Percentiles rank a stretch among this genome's conserved stretches.
Evolutionary conservation across 2,888 invertebrate species (phyloP).

Genomic region (Drosophila prostipennis): DNA sequence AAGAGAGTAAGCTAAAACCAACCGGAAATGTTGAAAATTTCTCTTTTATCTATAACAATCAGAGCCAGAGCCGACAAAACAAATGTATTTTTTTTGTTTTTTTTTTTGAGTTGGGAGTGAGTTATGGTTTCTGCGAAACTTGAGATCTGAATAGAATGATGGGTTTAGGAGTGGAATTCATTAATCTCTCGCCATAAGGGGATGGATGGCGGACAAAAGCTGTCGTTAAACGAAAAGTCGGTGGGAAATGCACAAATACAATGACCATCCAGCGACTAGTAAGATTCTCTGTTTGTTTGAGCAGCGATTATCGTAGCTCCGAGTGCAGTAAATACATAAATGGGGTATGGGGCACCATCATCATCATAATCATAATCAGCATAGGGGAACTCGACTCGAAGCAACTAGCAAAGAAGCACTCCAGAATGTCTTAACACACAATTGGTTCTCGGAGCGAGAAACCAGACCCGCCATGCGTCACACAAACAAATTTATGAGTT

Average conservation of each 20-base stretch:
- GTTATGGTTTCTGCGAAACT: constrained; percentile 56
- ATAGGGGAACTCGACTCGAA: constrained; percentile 14
- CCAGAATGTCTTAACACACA: constrained; percentile 60
- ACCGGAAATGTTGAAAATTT: constrained; percentile 70
- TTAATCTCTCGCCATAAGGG: constrained; percentile 63
- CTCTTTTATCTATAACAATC: constrained; percentile 49
- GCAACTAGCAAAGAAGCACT: constrained; percentile 10
- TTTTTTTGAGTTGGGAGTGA: constrained; percentile 13
- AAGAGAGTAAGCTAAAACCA: constrained; percentile 10
- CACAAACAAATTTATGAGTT: constrained; percentile 50
- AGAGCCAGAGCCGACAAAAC: constrained; percentile 11
- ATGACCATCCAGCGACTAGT: constrained; percentile 26
- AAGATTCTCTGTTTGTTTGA: constrained; percentile 39
- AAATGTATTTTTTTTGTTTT: constrained; percentile 25
- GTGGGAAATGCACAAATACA: constrained; percentile 59
- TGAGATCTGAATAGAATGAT: constrained; percentile 40
- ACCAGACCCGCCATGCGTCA: constrained; percentile 41
- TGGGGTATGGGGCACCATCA: constrained; percentile 6
- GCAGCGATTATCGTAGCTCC: constrained; percentile 66
- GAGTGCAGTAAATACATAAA: constrained; percentile 59
- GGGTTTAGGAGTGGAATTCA: constrained; percentile 59
- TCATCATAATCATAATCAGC: constrained; percentile 15
- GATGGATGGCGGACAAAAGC: constrained; percentile 43
- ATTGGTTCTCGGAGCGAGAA: constrained; percentile 37
- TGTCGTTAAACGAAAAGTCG: constrained; percentile 54